Evolutionary conservation across 2,797 vertebrate species (phyloP).

Genomic region (Parotocinclus haroldoi): DNA sequence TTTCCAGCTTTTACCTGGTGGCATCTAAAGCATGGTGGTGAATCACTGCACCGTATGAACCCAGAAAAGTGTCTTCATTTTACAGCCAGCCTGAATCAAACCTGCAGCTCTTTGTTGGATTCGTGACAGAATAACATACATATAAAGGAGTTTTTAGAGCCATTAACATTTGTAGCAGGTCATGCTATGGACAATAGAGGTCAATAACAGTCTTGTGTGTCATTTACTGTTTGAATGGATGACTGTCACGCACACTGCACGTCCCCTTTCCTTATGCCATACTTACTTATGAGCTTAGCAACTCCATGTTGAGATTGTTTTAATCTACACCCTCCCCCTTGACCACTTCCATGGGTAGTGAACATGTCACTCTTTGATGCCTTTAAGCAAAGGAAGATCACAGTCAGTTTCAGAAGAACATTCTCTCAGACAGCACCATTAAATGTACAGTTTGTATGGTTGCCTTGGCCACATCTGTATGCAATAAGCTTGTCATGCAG

Average conservation of each 20-base stretch:
- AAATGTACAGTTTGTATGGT: conserved; percentile 35
- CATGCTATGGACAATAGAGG: not conserved
- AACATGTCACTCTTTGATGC: conserved; percentile 10
- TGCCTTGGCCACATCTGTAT: conserved; percentile 37
- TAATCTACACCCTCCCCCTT: not conserved
- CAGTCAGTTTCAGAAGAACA: conserved; percentile 12
- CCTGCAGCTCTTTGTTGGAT: no score
- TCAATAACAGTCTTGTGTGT: not conserved
- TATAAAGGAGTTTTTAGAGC: no score
- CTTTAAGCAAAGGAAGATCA: not conserved
- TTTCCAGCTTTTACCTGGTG: no score
- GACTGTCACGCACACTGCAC: not conserved
- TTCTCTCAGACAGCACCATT: conserved; percentile 24
- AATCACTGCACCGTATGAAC: no score
- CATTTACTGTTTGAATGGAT: not conserved
- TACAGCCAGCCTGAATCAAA: no score
- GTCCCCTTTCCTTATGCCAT: not conserved
- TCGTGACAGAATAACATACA: no score
- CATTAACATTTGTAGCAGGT: no score
- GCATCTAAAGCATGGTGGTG: no score
- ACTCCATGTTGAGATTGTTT: not conserved
- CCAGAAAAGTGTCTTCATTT: no score
- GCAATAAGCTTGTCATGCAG: conserved; percentile 33
- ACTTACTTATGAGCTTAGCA: conserved; percentile 2
- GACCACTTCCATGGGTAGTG: not conserved